These are phyloP conservation scores for Chymomyza amoena DNA, from an alignment of 2,888 invertebrate genomes.

Conservation along the genomic window DNA sequence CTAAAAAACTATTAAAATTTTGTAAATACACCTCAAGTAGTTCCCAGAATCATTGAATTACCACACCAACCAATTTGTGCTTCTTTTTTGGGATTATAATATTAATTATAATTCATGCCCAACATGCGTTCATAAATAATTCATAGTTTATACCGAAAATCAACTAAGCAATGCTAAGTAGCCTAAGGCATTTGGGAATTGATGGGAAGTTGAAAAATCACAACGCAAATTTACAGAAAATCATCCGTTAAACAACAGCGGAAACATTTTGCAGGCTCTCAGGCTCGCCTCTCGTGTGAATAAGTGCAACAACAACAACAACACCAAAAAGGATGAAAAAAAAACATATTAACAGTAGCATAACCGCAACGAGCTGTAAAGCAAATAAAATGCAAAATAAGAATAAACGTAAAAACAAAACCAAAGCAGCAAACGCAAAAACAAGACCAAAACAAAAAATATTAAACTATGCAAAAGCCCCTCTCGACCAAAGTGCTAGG, in stretches of 20 bases:
- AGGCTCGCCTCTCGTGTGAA: not conserved
- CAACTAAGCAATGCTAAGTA: conserved; percentile 15
- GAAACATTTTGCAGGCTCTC: conserved; percentile 4
- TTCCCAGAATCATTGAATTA: too few relatives aligned
- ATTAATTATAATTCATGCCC: not conserved
- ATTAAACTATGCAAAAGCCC: conserved; percentile 3
- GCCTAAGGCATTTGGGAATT: not conserved
- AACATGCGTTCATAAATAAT: not conserved
- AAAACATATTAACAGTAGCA: conserved; percentile 5
- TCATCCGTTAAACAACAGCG: conserved; percentile 1
- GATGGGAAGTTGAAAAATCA: conserved; percentile 17
- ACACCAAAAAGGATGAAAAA: not conserved
- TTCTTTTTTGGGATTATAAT: not conserved
- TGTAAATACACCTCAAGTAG: too few relatives aligned
- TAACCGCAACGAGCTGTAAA: conserved; percentile 41
- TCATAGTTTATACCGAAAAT: not conserved
- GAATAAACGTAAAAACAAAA: conserved; percentile 3
- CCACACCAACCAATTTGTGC: too few relatives aligned
- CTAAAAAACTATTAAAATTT: too few relatives aligned
- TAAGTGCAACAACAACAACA: conserved; percentile 12
- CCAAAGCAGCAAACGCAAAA: conserved; percentile 4
- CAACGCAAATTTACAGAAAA: conserved; percentile 20
- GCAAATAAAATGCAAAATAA: conserved; percentile 31
- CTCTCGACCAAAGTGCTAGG: conserved; percentile 12
- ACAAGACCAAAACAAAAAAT: conserved; percentile 20